Conservation (phyloP, 2,113 vertebrate species). For the Ploceus nigricollis region DNA sequence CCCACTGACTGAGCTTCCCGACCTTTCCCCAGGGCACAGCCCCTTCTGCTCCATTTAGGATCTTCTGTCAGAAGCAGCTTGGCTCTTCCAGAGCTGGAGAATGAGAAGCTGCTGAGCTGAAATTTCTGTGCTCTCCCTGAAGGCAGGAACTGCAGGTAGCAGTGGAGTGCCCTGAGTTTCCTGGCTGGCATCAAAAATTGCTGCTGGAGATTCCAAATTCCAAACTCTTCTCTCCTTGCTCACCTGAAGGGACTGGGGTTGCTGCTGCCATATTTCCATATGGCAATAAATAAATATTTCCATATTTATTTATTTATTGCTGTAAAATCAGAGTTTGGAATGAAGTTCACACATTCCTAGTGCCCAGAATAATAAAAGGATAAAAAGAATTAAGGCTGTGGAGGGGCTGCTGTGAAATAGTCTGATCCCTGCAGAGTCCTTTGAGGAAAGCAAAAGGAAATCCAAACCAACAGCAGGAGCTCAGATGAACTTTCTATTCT, state of each 20-base stretch:
- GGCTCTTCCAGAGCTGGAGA: background rate
- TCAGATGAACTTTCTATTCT: background rate
- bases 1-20: background rate
- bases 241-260: background rate
- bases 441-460: background rate
- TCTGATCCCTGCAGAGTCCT: background rate
- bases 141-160: background rate
- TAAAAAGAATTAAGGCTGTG: background rate
- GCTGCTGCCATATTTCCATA: background rate
- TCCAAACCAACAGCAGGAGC: background rate
- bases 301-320: background rate
- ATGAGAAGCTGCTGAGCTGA: background rate
- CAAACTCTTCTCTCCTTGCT: background rate
- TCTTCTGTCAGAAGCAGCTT: background rate
- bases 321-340: background rate
- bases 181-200: background rate
- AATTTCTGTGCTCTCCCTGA: background rate
- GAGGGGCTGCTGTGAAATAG: background rate
- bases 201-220: too few relatives aligned
- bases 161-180: background rate
- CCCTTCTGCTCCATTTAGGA: background rate
- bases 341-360: background rate
- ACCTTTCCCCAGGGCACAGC: background rate
- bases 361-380: background rate
- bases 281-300: background rate